Base-by-base conservation (phyloP, 2,113 vertebrate species). In the Solea senegalensis region DNA sequence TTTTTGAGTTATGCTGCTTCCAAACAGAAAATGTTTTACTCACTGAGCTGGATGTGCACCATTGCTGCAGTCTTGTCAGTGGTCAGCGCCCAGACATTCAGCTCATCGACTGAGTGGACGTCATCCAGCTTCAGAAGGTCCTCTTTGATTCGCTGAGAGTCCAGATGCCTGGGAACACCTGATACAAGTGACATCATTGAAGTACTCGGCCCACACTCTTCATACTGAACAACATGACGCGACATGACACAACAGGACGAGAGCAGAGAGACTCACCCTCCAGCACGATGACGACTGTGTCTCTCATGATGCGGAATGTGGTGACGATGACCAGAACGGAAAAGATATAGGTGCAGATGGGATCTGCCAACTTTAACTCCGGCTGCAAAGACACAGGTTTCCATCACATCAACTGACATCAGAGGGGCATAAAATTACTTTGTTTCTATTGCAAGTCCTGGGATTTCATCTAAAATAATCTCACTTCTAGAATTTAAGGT, bases 291-390 rank as follows among this genome's bases (percentile, higher is more conserved):
- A 98, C 85, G 34, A 93, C 72, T 0, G 97, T 97, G 90, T 99
- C 98, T 84, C 96, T 85, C 72, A 99, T 90, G 90, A 99, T 97
- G 75, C 94, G 95, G 74, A 98, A 28, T 3, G 98, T 99, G 86
- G 97, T 99, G 88, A 96, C 94, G 75, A 97, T 90, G 81, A 99
- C 97, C 81, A 99, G 94, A 74, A 97, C 54, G 5, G 98, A 99
- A 91, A 99, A 99, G 72, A 99, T 78, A 0, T 98, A 99, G 7
- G 98, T 99, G 80, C 97, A 98, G 84, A 99, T 95, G n/a, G 97
- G 97, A 77, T 99, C 97, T 8, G 97, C 98, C 82, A 99, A 90
- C 91, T 99, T 99, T 80, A 96, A 95, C 72, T 98, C 96, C 13
- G 97, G 97, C 97, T 99, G 93, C 78, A 66, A 80, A 81, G 54